Conservation (phyloP, 2,797 vertebrate genomes). For the Gallirallus australis region DNA sequence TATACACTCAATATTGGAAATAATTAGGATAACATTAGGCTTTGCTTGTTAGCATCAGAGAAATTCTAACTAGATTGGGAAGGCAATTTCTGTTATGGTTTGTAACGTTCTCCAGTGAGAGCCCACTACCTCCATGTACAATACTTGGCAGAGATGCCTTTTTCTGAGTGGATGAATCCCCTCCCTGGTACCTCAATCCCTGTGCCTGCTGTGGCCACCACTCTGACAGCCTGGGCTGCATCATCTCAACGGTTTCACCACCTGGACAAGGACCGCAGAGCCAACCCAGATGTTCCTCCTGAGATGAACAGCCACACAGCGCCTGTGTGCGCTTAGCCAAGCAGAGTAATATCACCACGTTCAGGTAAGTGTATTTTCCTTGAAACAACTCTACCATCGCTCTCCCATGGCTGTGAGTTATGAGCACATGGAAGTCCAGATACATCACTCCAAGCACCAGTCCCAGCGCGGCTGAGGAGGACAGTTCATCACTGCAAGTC, state of each 20-base stretch:
- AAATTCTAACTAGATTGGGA: neutral
- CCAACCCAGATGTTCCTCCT: neutral
- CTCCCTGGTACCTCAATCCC: neutral
- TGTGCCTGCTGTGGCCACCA: neutral
- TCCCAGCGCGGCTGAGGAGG: neutral
- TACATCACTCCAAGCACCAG: neutral
- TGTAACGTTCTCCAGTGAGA: neutral
- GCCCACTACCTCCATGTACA: neutral
- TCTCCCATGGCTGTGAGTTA: neutral
- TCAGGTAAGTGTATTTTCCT: conserved; percentile 5
- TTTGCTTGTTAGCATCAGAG: neutral
- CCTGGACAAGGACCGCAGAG: neutral
- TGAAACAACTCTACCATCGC: neutral
- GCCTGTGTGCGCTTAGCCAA: neutral
- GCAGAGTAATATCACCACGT: neutral
- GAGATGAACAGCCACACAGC: fast-evolving
- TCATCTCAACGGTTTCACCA: neutral
- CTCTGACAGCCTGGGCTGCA: neutral
- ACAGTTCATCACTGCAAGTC: conserved; percentile 4
- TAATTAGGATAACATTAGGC: neutral
- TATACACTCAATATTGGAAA: neutral
- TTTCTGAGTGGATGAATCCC: neutral
- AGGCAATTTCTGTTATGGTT: neutral
- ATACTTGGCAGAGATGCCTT: neutral
- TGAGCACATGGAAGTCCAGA: neutral